Conservation (phyloP, 2,888 invertebrate genomes). For the Eupithecia exiguata region DNA sequence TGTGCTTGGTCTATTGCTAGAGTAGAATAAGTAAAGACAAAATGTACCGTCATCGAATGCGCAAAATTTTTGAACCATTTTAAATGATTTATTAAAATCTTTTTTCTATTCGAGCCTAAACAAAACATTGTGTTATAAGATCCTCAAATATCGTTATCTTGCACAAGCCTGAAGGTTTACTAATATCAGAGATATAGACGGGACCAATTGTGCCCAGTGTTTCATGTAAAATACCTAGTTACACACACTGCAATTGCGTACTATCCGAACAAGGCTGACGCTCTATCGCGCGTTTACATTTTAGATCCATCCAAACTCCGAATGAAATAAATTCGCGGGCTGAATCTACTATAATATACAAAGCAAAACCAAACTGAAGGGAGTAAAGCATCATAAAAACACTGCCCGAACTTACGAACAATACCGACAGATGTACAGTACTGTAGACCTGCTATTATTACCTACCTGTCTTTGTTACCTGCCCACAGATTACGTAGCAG, state of each 20-base stretch:
- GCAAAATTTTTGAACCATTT: no score
- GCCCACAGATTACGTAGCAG: conserved; percentile 12
- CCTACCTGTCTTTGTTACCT: conserved; percentile 26
- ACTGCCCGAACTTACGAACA: not conserved
- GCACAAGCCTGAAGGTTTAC: no score
- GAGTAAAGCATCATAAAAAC: conserved; percentile 6
- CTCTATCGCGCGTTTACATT: not conserved
- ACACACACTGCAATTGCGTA: no score
- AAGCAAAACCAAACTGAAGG: not conserved
- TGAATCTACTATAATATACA: not conserved
- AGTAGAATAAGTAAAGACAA: no score
- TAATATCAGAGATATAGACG: no score
- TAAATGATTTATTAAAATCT: no score
- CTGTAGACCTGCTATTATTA: conserved; percentile 24
- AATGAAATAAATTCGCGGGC: not conserved
- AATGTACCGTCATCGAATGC: no score
- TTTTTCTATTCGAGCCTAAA: no score
- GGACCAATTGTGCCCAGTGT: not conserved
- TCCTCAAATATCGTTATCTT: no score
- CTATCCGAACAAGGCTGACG: not conserved
- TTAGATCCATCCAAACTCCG: not conserved
- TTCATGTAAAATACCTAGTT: not conserved
- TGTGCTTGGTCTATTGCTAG: no score
- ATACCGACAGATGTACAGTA: conserved; percentile 10
- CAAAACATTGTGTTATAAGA: no score